phyloP scores from a whole-genome alignment of 2,888 invertebrate genomes.

The Sarcophaga variegata region DNA sequence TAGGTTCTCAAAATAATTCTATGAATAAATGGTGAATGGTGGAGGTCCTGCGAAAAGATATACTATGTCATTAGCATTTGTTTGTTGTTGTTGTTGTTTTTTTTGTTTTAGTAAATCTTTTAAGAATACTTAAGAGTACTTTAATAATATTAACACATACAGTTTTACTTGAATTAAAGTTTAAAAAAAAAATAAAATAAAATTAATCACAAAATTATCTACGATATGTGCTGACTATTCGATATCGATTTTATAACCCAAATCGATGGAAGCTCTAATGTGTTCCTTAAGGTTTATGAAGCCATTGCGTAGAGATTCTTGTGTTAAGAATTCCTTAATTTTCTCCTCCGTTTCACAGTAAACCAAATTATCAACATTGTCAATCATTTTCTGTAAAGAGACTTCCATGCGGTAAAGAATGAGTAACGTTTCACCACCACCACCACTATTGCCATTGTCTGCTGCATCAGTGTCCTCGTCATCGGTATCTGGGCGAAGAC shows the following conservation, averaged over 20 bases:
- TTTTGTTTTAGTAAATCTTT: conserved; percentile 48
- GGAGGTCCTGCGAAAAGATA: too few species aligned
- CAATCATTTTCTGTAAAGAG: conserved; percentile 78
- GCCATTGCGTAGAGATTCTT: conserved; percentile 80
- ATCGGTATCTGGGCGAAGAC: conserved; percentile 75
- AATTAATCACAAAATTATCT: not conserved
- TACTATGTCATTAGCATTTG: conserved; percentile 75
- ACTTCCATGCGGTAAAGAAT: conserved; percentile 77
- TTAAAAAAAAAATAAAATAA: not conserved
- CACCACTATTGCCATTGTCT: conserved; percentile 45
- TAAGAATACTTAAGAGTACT: not conserved
- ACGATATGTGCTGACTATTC: conserved; percentile 70
- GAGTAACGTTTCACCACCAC: conserved; percentile 75
- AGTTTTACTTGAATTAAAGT: not conserved
- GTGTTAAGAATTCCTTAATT: conserved; percentile 79
- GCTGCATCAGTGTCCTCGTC: not conserved
- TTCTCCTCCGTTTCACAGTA: conserved; percentile 79
- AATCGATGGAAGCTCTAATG: conserved; percentile 81
- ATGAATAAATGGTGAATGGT: conserved; percentile 69
- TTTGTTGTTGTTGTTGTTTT: not conserved
- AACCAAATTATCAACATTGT: conserved; percentile 79
- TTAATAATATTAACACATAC: not conserved
- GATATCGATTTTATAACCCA: conserved; percentile 80
- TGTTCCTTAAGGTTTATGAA: conserved; percentile 80
- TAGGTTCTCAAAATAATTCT: conserved; percentile 62